These are phyloP conservation scores for Temnothorax rugatulus DNA, from an alignment of 2,888 invertebrate species.

Conservation along the genomic window DNA sequence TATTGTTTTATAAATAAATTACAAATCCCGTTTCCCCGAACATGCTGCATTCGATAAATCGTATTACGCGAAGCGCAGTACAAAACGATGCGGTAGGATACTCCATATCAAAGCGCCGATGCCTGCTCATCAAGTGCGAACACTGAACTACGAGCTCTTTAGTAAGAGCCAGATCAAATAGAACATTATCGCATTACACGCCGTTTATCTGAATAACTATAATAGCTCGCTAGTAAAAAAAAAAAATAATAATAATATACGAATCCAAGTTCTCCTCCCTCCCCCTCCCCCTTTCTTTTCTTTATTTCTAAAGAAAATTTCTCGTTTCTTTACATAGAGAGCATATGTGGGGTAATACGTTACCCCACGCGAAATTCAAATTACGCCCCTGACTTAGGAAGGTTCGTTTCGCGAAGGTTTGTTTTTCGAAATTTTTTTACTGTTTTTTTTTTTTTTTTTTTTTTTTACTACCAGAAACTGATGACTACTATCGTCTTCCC, in stretches of 20 bases:
- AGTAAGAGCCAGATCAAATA: not conserved
- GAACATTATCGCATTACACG: not conserved
- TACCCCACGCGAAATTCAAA: too few relatives aligned
- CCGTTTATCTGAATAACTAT: not conserved
- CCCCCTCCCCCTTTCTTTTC: too few relatives aligned
- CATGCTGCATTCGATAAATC: not conserved
- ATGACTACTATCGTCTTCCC: too few relatives aligned
- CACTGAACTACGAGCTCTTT: not conserved
- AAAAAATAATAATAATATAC: not conserved
- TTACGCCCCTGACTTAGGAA: too few relatives aligned
- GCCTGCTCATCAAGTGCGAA: not conserved
- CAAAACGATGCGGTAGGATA: not conserved
- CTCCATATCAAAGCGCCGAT: conserved; percentile 10
- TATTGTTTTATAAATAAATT: not conserved
- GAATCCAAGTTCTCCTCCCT: not conserved
- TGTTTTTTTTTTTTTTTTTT: too few relatives aligned
- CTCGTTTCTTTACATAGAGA: not conserved
- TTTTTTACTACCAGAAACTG: too few relatives aligned
- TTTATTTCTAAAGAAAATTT: too few relatives aligned
- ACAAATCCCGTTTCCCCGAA: not conserved
- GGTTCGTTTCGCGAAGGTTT: too few relatives aligned
- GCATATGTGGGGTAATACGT: too few relatives aligned
- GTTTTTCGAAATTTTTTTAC: too few relatives aligned
- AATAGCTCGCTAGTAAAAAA: not conserved
- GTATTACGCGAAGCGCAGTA: not conserved